Conservation (phyloP, 2,888 invertebrate genomes). For the Listrodromus nycthemerus region DNA sequence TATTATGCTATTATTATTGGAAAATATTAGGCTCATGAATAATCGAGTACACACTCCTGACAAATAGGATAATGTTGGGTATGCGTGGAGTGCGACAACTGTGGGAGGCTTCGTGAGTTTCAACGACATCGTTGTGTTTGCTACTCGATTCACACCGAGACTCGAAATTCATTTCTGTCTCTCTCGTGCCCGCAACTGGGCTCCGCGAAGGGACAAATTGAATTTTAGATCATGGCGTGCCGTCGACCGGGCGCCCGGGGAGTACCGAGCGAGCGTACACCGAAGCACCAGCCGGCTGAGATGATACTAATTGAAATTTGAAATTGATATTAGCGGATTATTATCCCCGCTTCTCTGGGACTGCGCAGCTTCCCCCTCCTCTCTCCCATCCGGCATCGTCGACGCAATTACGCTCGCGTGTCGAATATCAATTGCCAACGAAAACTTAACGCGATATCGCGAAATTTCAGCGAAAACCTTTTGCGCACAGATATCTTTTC, state of each 20-base stretch:
- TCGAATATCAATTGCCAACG: slow-evolving; percentile 83
- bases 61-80: slow-evolving; percentile 27
- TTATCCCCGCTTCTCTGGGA: slow-evolving; percentile 76
- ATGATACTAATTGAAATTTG: slow-evolving; percentile 85
- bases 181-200: slow-evolving; percentile 55
- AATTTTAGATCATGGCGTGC: slow-evolving; percentile 84
- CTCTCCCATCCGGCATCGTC: slow-evolving; percentile 55
- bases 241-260: slow-evolving; percentile 79
- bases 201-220: slow-evolving; percentile 83
- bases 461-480: slow-evolving; percentile 67
- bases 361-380: slow-evolving; percentile 62
- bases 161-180: slow-evolving; percentile 50
- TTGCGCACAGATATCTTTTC: slow-evolving; percentile 8
- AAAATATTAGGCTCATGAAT: neutral
- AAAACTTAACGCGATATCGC: slow-evolving; percentile 81
- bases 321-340: slow-evolving; percentile 85
- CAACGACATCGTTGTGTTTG: slow-evolving; percentile 45
- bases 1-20: neutral
- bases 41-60: neutral
- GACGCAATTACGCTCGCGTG: slow-evolving; percentile 82
- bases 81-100: slow-evolving; percentile 31
- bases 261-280: slow-evolving; percentile 66
- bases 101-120: slow-evolving; percentile 46
- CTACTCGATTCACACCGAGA: slow-evolving; percentile 50
- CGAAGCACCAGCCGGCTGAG: slow-evolving; percentile 77